Evolutionary conservation across 2,888 invertebrate species (phyloP).

Genomic region (Dorcus hopei): DNA sequence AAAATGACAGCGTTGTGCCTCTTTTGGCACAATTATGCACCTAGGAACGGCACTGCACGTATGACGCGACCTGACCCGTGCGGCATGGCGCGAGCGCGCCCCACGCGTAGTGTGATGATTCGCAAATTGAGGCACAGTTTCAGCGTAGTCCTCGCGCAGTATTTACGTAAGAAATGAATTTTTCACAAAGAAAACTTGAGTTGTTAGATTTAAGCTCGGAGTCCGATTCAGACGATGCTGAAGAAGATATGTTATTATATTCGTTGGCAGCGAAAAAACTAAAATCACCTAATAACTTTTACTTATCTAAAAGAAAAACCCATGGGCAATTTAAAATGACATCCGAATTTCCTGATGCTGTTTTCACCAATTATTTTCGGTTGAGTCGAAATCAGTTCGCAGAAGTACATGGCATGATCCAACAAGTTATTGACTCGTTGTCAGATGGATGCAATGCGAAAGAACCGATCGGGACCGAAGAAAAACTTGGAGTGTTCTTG

Average conservation of each 20-base stretch:
- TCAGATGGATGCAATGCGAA: slow-evolving; percentile 8
- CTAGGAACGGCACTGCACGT: no score
- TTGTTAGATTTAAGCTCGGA: background rate
- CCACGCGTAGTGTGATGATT: no score
- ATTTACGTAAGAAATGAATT: no score
- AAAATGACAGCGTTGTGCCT: no score
- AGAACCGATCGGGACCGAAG: slow-evolving; percentile 6
- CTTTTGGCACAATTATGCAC: no score
- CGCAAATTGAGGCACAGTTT: no score
- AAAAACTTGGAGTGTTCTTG: slow-evolving; percentile 6
- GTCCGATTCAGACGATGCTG: background rate
- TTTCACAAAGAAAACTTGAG: no score
- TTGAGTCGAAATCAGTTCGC: slow-evolving; percentile 4
- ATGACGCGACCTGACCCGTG: no score
- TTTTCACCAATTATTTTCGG: slow-evolving; percentile 10
- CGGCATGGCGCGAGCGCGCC: no score
- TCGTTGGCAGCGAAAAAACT: background rate
- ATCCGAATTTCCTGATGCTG: slow-evolving; percentile 4
- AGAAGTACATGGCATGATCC: slow-evolving; percentile 7
- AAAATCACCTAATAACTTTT: background rate
- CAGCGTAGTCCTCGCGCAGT: no score
- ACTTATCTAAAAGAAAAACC: background rate
- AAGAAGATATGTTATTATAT: background rate
- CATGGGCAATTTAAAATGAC: background rate
- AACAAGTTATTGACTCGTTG: slow-evolving; percentile 5